A percentile compares a stretch with the other conserved stretches of the same genome.
phyloP scores from a whole-genome alignment of 1,140 invertebrate genomes.

The Andrena cerasifolii region DNA sequence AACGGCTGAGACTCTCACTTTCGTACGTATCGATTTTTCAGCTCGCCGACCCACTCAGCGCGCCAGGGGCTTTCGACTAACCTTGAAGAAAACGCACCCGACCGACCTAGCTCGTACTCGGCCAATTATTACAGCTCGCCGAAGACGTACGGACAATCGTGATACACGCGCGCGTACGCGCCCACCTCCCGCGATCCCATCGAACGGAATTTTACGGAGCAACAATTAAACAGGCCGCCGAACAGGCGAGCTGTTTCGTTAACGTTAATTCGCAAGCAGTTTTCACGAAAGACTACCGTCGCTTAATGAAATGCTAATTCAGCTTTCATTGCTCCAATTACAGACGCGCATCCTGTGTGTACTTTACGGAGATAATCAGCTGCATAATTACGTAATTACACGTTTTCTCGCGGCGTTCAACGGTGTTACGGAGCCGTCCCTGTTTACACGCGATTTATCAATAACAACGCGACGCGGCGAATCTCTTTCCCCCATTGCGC shows the following conservation, averaged over 20 bases:
- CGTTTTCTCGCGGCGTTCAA: not conserved
- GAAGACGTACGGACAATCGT: constrained; percentile 5
- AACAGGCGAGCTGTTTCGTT: not conserved
- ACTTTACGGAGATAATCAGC: not conserved
- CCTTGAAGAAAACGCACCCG: constrained; percentile 63
- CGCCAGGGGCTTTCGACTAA: constrained; percentile 58
- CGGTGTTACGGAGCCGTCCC: not conserved
- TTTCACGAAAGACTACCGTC: not conserved
- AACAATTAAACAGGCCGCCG: not conserved
- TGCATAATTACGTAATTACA: constrained; percentile 1
- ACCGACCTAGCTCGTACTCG: constrained; percentile 43
- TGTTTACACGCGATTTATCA: not conserved
- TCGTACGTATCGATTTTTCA: constrained; percentile 77
- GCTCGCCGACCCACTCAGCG: constrained; percentile 64
- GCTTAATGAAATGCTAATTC: not conserved
- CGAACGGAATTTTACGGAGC: not conserved
- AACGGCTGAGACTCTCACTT: constrained; percentile 74
- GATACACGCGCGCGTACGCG: not conserved
- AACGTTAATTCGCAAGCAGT: not conserved
- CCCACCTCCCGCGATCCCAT: not conserved
- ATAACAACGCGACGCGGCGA: not conserved
- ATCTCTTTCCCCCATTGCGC: not conserved
- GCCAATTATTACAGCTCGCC: constrained; percentile 21
- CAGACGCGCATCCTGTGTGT: not conserved
- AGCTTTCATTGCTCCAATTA: not conserved